phyloP scores from a whole-genome alignment of 2,888 invertebrate genomes.

The Temnothorax rugatulus region DNA sequence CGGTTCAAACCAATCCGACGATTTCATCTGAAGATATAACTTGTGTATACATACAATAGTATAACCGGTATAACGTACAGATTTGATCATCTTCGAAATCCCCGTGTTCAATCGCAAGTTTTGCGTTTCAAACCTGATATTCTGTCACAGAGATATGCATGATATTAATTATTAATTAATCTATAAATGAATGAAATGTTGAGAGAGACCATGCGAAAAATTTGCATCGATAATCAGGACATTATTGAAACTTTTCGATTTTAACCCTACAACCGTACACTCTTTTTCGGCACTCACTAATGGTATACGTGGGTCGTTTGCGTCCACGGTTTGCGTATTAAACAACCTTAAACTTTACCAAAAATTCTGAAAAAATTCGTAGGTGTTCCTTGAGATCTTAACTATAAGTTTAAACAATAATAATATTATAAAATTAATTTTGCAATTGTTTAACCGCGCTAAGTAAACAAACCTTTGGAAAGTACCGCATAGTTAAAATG shows the following conservation, averaged over 20 bases:
- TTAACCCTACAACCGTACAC: too few species aligned
- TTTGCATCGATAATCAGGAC: background rate
- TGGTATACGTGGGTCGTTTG: too few species aligned
- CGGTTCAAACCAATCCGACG: background rate
- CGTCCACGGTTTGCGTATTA: too few species aligned
- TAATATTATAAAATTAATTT: too few species aligned
- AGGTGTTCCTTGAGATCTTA: too few species aligned
- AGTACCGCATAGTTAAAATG: too few species aligned
- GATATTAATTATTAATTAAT: background rate
- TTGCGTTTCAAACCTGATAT: background rate
- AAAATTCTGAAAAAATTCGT: too few species aligned
- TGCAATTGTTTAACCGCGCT: too few species aligned
- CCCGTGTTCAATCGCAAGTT: background rate
- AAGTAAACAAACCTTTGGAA: too few species aligned
- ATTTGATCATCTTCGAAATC: constrained; percentile 20
- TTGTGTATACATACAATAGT: background rate
- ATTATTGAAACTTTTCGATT: background rate
- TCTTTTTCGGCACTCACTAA: too few species aligned
- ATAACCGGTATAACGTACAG: background rate
- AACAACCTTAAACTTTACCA: too few species aligned
- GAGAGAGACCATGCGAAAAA: background rate
- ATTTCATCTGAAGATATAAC: constrained; percentile 29
- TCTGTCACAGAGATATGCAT: background rate
- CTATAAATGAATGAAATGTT: background rate
- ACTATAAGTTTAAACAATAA: too few species aligned